These are phyloP conservation scores for Pollenia griseotomentosa DNA, from an alignment of 2,888 invertebrate genomes.

Conservation along the genomic window DNA sequence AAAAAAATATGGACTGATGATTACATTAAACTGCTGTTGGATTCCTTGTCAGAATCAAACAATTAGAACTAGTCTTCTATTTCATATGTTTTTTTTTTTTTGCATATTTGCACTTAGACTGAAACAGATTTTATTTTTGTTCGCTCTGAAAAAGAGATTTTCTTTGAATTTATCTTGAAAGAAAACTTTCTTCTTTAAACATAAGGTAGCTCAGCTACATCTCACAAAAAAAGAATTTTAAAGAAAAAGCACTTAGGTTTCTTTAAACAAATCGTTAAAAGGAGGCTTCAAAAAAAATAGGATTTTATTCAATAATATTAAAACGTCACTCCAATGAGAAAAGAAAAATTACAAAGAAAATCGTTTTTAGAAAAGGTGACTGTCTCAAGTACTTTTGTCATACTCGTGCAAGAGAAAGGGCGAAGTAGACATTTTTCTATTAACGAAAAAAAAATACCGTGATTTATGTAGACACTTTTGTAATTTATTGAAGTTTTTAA, in stretches of 20 bases:
- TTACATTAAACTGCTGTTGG: too few relatives aligned
- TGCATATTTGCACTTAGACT: not conserved
- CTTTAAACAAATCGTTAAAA: conserved; percentile 31
- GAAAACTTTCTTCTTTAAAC: not conserved
- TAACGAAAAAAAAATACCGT: too few relatives aligned
- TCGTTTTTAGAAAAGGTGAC: not conserved
- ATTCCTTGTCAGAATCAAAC: too few relatives aligned
- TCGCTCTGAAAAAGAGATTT: not conserved
- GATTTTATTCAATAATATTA: conserved; percentile 31
- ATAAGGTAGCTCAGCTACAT: not conserved
- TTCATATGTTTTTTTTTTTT: not conserved
- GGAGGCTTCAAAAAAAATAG: not conserved
- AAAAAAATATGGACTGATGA: too few relatives aligned
- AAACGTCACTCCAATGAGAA: conserved; percentile 3
- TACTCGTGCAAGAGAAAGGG: too few relatives aligned
- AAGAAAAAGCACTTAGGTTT: conserved; percentile 26
- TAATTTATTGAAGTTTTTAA: too few relatives aligned
- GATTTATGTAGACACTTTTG: too few relatives aligned
- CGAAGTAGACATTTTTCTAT: too few relatives aligned
- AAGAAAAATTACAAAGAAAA: conserved; percentile 1
- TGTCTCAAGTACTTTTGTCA: not conserved
- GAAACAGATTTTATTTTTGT: not conserved
- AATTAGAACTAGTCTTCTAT: too few relatives aligned
- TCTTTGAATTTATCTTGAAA: not conserved
- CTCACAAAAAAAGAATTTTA: not conserved